phyloP scores from a whole-genome alignment of 2,113 vertebrate genomes.

The Pygoscelis adeliae region DNA sequence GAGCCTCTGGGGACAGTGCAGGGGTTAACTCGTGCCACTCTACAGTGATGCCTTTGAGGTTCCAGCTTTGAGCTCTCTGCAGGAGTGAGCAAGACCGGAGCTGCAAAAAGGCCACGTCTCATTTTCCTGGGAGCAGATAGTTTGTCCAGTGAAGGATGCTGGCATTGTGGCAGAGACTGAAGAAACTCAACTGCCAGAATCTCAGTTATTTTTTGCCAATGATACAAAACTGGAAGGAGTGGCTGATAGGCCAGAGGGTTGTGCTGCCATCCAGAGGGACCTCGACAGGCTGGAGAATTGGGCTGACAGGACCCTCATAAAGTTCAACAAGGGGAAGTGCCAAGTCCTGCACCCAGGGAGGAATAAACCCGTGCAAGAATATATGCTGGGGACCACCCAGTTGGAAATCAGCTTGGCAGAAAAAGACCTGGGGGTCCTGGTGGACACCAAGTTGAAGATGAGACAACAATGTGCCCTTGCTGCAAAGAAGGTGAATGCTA shows the following conservation, averaged over 20 bases:
- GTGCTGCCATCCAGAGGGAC: neutral
- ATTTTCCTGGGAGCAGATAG: too few species aligned
- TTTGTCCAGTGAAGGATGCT: neutral
- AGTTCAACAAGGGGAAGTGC: neutral
- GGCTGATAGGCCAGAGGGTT: too few species aligned
- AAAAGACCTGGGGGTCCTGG: neutral
- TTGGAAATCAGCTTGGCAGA: neutral
- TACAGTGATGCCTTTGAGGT: too few species aligned
- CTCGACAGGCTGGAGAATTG: neutral
- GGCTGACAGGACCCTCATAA: neutral
- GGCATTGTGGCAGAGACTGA: too few species aligned
- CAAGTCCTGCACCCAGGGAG: neutral
- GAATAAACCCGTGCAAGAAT: neutral
- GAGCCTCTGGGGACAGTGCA: neutral
- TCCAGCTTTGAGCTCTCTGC: neutral
- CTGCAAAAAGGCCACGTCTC: too few species aligned
- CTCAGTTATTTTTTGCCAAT: too few species aligned
- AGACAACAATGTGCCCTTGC: neutral
- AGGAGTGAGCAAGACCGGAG: neutral
- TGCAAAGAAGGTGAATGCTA: neutral
- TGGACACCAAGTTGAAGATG: neutral
- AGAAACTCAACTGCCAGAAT: neutral
- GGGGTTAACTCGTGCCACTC: neutral
- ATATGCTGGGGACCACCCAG: neutral
- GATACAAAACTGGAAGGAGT: neutral